Percentiles rank a stretch among this genome's conserved stretches.
Conservation (phyloP, 2,113 vertebrate genomes). For the Sturnus vulgaris region DNA sequence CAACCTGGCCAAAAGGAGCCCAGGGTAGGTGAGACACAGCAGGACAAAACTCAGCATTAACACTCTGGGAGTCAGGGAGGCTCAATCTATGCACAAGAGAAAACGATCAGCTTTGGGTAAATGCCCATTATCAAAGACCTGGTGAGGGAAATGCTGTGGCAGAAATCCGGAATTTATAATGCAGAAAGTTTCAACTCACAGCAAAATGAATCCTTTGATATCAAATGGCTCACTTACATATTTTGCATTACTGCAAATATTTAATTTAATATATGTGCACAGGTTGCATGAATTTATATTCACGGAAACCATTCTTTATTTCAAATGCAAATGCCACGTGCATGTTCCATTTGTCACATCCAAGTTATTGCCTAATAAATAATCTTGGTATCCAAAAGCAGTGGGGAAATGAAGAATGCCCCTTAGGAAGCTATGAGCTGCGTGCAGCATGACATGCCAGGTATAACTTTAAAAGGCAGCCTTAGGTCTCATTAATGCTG, state of each 20-base stretch:
- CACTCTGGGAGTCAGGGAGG: background rate
- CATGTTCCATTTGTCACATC: fast-evolving
- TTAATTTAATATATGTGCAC: background rate
- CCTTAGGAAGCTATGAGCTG: background rate
- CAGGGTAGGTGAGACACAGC: background rate
- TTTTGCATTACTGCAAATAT: background rate
- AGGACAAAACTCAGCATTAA: background rate
- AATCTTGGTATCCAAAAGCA: background rate
- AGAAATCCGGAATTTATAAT: background rate
- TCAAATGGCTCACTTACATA: background rate
- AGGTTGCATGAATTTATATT: background rate
- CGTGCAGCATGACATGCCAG: background rate
- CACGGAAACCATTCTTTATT: background rate
- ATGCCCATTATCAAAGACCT: background rate
- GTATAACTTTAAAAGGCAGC: background rate
- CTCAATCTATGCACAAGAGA: background rate
- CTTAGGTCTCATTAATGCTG: background rate
- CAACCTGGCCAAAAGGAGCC: background rate
- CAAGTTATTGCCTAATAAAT: background rate
- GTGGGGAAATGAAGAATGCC: background rate
- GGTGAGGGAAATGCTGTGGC: background rate
- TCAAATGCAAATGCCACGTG: background rate
- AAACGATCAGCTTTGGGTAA: background rate
- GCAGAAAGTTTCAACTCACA: background rate
- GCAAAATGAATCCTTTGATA: background rate